A percentile compares a stretch with the other conserved stretches of the same genome.
These are phyloP conservation scores for Rhinoraja longicauda DNA, from an alignment of 2,797 vertebrate genomes.

Conservation along the genomic window DNA sequence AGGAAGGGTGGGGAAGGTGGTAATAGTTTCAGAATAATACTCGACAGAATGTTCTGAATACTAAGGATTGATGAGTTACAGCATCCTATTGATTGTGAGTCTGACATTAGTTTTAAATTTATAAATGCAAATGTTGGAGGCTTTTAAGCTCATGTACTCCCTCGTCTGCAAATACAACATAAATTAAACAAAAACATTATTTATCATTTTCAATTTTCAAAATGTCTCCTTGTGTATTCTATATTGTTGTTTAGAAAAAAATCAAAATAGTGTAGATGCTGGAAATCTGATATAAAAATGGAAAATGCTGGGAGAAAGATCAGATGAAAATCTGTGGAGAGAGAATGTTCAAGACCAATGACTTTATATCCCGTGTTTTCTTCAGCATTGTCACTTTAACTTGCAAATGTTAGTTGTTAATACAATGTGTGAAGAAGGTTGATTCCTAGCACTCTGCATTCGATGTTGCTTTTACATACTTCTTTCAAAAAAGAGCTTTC, in stretches of 20 bases:
- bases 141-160: not conserved
- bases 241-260: not conserved
- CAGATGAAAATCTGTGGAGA: not conserved
- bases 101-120: constrained; percentile 7
- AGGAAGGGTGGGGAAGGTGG: not conserved
- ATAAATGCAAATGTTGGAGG: not conserved
- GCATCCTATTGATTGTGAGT: constrained; percentile 12
- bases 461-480: not conserved
- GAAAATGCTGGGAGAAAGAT: not conserved
- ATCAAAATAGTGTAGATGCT: constrained; percentile 18
- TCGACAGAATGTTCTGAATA: not conserved
- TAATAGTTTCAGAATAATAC: not conserved
- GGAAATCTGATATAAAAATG: not conserved
- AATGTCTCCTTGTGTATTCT: not conserved
- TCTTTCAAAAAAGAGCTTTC: not conserved
- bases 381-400: constrained; percentile 1
- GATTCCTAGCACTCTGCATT: not conserved
- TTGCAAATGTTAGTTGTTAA: not conserved
- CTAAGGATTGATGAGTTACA: not conserved
- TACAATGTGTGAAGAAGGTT: not conserved
- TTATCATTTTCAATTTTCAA: not conserved
- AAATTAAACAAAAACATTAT: constrained; percentile 8
- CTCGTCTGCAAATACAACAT: not conserved
- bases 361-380: not conserved
- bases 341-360: not conserved